These are phyloP conservation scores for Pocota personata DNA, from an alignment of 2,888 invertebrate genomes.

Conservation along the genomic window DNA sequence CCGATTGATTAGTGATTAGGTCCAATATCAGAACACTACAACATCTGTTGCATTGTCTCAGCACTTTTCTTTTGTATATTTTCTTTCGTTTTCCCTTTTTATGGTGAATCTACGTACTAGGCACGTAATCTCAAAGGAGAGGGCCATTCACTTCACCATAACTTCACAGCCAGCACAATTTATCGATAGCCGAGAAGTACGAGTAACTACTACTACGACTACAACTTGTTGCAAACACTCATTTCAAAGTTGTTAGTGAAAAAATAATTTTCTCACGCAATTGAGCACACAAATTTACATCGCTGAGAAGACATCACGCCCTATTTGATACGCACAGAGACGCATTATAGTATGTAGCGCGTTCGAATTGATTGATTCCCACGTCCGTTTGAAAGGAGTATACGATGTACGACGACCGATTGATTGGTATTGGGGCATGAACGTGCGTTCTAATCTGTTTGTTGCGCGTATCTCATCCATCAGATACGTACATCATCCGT, in stretches of 20 bases:
- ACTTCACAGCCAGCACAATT: slow-evolving; percentile 38
- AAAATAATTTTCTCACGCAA: slow-evolving; percentile 70
- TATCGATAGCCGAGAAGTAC: not conserved
- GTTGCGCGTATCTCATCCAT: slow-evolving; percentile 43
- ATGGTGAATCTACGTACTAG: slow-evolving; percentile 50
- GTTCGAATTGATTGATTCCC: slow-evolving; percentile 70
- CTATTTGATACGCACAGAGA: slow-evolving; percentile 70
- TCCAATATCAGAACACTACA: slow-evolving; percentile 49
- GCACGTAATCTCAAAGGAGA: slow-evolving; percentile 49
- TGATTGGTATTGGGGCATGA: slow-evolving; percentile 73
- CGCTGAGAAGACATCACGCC: slow-evolving; percentile 67
- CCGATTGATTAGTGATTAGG: slow-evolving; percentile 73
- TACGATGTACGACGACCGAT: slow-evolving; percentile 35
- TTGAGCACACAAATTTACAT: slow-evolving; percentile 71
- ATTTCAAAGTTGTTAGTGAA: slow-evolving; percentile 14
- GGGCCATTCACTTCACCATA: slow-evolving; percentile 24
- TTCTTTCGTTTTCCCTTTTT: slow-evolving; percentile 15
- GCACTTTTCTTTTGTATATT: not conserved
- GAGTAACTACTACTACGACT: no score
- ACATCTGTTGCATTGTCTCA: slow-evolving; percentile 60
- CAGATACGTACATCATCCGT: slow-evolving; percentile 20
- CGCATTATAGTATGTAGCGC: slow-evolving; percentile 41
- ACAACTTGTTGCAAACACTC: slow-evolving; percentile 62
- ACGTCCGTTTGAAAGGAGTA: slow-evolving; percentile 57
- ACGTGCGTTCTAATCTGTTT: slow-evolving; percentile 66